phyloP scores from a whole-genome alignment of 2,113 vertebrate species.

The Oryctolagus cuniculus region mOryCun1.1 NC_091440.1:41196501-41197000 shows the following conservation, averaged over 20 bases:
- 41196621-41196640: constrained; percentile 1
- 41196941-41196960: constrained; percentile 70
- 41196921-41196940: neutral
- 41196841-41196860: neutral
- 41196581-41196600: neutral
- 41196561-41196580: neutral
- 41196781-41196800: no score
- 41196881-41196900: neutral
- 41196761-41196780: no score
- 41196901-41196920: neutral
- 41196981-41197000: constrained; percentile 59
- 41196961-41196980: constrained; percentile 42
- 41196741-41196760: no score
- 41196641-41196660: neutral
- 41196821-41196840: no score
- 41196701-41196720: no score
- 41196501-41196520: neutral
- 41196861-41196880: constrained; percentile 27
- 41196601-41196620: neutral
- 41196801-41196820: no score
- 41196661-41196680: constrained; percentile 16
- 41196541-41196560: neutral
- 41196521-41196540: neutral
- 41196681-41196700: no score
- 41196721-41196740: no score